phyloP scores from a whole-genome alignment of 2,797 vertebrate species.

The Parauchenoglanis ngamensis region DNA sequence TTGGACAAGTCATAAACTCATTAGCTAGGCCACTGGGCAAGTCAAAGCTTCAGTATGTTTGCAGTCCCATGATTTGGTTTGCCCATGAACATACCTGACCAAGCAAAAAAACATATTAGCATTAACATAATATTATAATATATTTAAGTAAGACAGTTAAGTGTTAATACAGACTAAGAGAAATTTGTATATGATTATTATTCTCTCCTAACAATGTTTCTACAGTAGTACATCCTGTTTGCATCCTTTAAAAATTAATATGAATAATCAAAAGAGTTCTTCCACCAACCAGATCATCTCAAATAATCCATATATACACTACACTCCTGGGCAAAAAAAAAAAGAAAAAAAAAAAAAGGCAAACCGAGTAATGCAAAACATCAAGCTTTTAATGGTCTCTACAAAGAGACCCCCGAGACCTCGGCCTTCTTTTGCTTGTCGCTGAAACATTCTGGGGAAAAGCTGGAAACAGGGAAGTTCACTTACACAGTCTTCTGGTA shows the following conservation, averaged over 20 bases:
- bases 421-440: too few relatives aligned
- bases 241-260: not conserved
- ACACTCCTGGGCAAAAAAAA: too few relatives aligned
- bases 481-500: too few relatives aligned
- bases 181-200: not conserved
- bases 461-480: too few relatives aligned
- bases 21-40: not conserved
- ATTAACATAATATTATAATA: not conserved
- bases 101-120: not conserved
- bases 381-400: too few relatives aligned
- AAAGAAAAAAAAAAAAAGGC: too few relatives aligned
- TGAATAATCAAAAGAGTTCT: not conserved
- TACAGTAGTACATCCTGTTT: too few relatives aligned
- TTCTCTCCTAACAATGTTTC: not conserved
- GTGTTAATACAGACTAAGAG: not conserved
- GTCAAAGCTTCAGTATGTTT: not conserved
- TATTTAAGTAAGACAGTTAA: not conserved
- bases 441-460: too few relatives aligned
- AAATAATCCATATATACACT: not conserved
- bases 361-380: too few relatives aligned
- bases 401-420: too few relatives aligned
- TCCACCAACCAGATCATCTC: not conserved
- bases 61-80: not conserved
- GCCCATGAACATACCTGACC: not conserved
- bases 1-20: not conserved